Base-by-base conservation (phyloP, 2,888 invertebrate species). In the Malacosoma neustria region DNA sequence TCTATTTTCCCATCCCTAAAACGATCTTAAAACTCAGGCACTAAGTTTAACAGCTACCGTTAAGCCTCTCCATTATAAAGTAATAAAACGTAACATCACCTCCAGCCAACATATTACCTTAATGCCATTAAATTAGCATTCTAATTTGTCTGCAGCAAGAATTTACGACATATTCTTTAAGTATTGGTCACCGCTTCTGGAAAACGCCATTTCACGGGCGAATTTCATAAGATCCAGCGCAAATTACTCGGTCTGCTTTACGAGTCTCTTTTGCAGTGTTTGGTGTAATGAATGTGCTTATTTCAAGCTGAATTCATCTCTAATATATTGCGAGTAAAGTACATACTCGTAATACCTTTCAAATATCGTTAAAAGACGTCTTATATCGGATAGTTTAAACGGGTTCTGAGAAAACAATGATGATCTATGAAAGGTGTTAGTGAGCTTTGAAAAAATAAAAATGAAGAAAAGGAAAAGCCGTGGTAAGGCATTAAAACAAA, bases 121-220 rank as follows among this genome's bases (percentile, higher is more conserved):
- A 73, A 69, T 74, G 58, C 50, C 40, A 75, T 79, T 72, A 79
- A 80, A 75, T 79, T 75, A 77, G 69, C 65, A 76, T 71, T 71
- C 74, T 79, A 76, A 81, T 81, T 76, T 80, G 73, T 73, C 65
- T 64, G 68, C 45, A 62, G 71, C 72, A 64, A 72, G 74, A 66
- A 51, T 77, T 79, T 82, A 80, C 66, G 62, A 67, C 65, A 54
- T 64, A 70, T 66, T 62, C 64, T 64, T 65, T 58, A 51, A 49
- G 47, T 39, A 40, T 33, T 41, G 36, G 37, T 35, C 36, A 38
- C 49, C 48, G 55, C 61, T 55, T 60, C 69, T 58, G 61, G 57
- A 65, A 55, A 57, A 54, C 54, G 63, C 70, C 68, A 80, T 81
- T 84, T 81, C 84, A 84, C 82, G 84, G 72, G 61, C 51, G 49